phyloP scores from a whole-genome alignment of 2,888 invertebrate genomes.

The Melanargia galathea region DNA sequence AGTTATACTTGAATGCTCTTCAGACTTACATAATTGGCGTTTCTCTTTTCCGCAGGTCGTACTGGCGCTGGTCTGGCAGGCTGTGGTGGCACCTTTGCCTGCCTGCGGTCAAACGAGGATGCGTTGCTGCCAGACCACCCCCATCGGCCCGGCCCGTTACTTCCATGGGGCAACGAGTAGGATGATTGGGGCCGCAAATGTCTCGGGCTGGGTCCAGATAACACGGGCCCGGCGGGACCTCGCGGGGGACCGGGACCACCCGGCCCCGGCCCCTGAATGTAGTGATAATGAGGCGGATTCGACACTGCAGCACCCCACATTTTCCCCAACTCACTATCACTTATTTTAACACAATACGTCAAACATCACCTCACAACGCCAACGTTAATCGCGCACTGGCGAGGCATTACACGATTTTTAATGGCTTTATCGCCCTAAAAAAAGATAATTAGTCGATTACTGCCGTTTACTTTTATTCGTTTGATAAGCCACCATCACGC shows the following conservation, averaged over 20 bases:
- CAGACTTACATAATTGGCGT: slow-evolving; percentile 69
- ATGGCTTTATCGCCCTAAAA: slow-evolving; percentile 63
- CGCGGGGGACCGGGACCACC: slow-evolving; percentile 58
- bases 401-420: slow-evolving; percentile 59
- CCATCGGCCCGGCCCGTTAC: slow-evolving; percentile 80
- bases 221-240: slow-evolving; percentile 67
- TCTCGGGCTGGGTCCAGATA: slow-evolving; percentile 64
- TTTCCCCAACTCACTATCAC: slow-evolving; percentile 54
- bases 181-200: slow-evolving; percentile 76
- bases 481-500: slow-evolving; percentile 59
- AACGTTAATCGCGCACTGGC: slow-evolving; percentile 62
- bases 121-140: slow-evolving; percentile 80
- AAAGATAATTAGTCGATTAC: slow-evolving; percentile 65
- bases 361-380: slow-evolving; percentile 66
- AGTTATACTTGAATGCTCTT: neutral
- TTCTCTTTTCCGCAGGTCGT: slow-evolving; percentile 63
- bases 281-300: slow-evolving; percentile 74
- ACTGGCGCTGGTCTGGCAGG: slow-evolving; percentile 71
- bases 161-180: slow-evolving; percentile 80
- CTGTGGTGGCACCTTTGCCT: slow-evolving; percentile 74
- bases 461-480: slow-evolving; percentile 56
- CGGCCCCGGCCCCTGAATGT: slow-evolving; percentile 66
- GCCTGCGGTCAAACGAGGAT: slow-evolving; percentile 77
- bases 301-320: slow-evolving; percentile 80
- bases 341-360: slow-evolving; percentile 19